Evolutionary conservation across 2,888 invertebrate genomes (phyloP).

Genomic region (Brachypalpus laphriformis): DNA sequence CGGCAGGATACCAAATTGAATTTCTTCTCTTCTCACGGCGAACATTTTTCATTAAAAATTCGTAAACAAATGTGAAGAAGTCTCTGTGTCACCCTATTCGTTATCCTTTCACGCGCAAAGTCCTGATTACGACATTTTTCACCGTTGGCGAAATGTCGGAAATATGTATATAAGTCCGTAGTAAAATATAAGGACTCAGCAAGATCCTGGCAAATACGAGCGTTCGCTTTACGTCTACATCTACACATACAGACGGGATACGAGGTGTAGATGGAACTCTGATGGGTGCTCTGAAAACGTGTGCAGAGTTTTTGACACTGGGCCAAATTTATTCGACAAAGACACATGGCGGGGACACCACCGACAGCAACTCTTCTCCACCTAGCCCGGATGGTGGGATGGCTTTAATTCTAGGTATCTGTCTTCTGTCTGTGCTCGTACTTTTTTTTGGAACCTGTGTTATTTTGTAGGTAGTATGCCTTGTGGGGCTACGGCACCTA

Average conservation of each 20-base stretch:
- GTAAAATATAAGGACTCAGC: conserved; percentile 52
- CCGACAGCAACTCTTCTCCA: conserved; percentile 27
- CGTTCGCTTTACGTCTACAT: background rate
- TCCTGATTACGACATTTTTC: conserved; percentile 63
- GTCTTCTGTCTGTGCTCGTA: conserved; percentile 46
- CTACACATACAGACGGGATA: background rate
- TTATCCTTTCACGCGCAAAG: conserved; percentile 51
- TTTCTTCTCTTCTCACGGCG: conserved; percentile 20
- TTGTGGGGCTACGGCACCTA: conserved; percentile 1
- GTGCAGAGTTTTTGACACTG: conserved; percentile 59
- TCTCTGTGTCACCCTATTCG: conserved; percentile 66
- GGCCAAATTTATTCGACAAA: conserved; percentile 69
- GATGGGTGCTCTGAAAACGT: conserved; percentile 36
- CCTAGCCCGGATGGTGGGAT: conserved; percentile 7
- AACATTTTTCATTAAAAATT: conserved; percentile 21
- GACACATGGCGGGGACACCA: conserved; percentile 59
- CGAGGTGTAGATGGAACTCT: conserved; percentile 19
- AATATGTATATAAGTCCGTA: conserved; percentile 5
- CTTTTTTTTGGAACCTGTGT: background rate
- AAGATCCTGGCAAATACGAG: conserved; percentile 50
- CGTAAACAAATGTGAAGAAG: conserved; percentile 60
- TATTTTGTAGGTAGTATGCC: conserved; percentile 6
- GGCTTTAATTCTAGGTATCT: conserved; percentile 60
- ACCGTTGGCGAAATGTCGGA: conserved; percentile 45
- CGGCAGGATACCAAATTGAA: conserved; percentile 10